Base-by-base conservation (phyloP, 1,140 invertebrate genomes). In the Drosophila kepulauana region DNA sequence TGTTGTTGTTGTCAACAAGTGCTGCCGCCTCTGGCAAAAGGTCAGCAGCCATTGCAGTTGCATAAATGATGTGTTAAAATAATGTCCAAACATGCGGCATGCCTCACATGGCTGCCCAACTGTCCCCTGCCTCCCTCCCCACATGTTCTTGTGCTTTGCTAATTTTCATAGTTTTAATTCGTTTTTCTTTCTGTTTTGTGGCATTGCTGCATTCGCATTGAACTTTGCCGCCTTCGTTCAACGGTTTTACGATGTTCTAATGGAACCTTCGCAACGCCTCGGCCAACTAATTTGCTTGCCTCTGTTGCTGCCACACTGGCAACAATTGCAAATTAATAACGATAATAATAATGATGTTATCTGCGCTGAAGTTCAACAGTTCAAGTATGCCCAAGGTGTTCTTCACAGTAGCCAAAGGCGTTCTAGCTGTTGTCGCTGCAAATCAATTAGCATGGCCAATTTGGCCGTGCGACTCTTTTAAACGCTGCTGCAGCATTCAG, bases 281-380 rank as follows among this genome's bases (percentile, higher is more conserved):
- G 48, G 41, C 57, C 79, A 30, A 54, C 79, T 79, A 76, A 87
- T 76, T 82, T 86, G 70, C 63, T 52, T 85, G 82, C 52, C 30
- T 25, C 20, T 25, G 20, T 25, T 25, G n/a, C 4, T 38, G 35
- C 35, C 35, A 38, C 35, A 38, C 33, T 57, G 33, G 15, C 51
- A 71, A 84, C 80, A 81, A 78, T 84, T 81, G 57, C 70, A 84
- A 84, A 89, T 89, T 88, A 89, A 88, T 88, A 88, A 81, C 66
- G 61, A 65, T 67, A 74, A 71, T 59, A 30, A 63, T 63, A 52
- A 33, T 49, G 49, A 49, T 57, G 49, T 28, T 61, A 57, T 64
- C 33, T 61, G 41, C 20, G 38, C 51, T 61, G 20, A 48, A 48
- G 72, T 58, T 52, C 65, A 75, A 78, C 25, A 89, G 80, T 70